These are phyloP conservation scores for Megaceryle alcyon DNA, from an alignment of 2,797 vertebrate genomes.

Conservation along the genomic window DNA sequence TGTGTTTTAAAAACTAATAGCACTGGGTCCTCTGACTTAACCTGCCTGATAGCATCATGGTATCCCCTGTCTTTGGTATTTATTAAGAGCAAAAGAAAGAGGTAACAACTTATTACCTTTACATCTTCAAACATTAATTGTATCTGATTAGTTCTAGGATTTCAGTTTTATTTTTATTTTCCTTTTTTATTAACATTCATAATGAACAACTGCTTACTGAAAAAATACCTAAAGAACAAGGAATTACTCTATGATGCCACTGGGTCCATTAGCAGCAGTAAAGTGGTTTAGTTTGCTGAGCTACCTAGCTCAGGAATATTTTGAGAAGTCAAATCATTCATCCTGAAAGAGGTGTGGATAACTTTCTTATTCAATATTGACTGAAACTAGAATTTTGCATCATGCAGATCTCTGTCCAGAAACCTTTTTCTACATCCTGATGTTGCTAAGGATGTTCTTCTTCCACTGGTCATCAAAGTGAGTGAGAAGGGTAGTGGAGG, in stretches of 20 bases:
- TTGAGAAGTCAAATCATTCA: background rate
- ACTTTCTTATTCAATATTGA: background rate
- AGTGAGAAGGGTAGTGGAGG: fast-evolving
- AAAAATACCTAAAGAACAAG: background rate
- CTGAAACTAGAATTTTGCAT: background rate
- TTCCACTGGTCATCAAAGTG: background rate
- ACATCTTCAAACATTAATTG: background rate
- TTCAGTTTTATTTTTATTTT: background rate
- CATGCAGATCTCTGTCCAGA: background rate
- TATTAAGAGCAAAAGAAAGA: background rate
- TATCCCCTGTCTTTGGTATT: background rate
- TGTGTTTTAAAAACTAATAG: background rate
- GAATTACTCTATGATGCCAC: background rate
- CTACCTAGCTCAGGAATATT: background rate
- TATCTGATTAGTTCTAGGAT: background rate
- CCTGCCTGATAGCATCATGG: background rate
- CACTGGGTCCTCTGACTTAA: background rate
- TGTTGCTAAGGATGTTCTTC: background rate
- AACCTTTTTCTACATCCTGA: background rate
- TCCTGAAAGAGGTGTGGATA: background rate
- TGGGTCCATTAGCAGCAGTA: background rate
- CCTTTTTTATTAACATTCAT: background rate
- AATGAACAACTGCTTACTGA: background rate
- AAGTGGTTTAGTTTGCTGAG: background rate
- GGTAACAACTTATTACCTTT: background rate